Evolutionary conservation across 30 jellyfish, hydroid and myxozoan genomes (phyloP).

Genomic region (Aurelia aurita): DNA sequence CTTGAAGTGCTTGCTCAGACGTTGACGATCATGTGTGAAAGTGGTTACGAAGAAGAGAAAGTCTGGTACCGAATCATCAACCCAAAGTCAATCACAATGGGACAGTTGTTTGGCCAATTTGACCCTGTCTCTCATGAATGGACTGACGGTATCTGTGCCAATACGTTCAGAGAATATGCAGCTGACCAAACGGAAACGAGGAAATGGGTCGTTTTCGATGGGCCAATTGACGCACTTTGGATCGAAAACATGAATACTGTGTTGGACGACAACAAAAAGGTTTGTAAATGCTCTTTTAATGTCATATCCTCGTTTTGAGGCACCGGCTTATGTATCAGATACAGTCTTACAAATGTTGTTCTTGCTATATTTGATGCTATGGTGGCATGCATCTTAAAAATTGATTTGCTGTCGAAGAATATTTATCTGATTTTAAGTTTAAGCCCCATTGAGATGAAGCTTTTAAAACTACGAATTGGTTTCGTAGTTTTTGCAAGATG

Average conservation of each 20-base stretch:
- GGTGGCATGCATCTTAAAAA: too few species aligned
- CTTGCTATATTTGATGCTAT: too few species aligned
- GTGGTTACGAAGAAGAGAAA: constrained; percentile 92
- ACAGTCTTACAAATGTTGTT: too few species aligned
- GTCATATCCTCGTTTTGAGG: too few species aligned
- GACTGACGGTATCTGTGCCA: constrained; percentile 99
- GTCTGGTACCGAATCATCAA: constrained; percentile 92
- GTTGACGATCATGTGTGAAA: constrained; percentile 78
- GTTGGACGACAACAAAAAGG: constrained; percentile 97
- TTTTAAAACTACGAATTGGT: too few species aligned
- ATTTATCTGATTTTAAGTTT: too few species aligned
- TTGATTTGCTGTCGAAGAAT: too few species aligned
- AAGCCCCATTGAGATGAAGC: too few species aligned
- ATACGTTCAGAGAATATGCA: constrained; percentile 98
- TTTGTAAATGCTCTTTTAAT: not conserved
- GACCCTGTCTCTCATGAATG: constrained; percentile 99
- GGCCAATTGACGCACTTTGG: constrained; percentile 99
- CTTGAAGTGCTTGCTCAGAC: constrained; percentile 86
- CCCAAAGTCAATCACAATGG: constrained; percentile 98
- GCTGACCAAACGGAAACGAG: constrained; percentile 97
- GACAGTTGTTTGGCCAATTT: constrained; percentile 97
- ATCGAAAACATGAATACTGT: constrained; percentile 98
- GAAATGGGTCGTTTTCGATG: constrained; percentile 98
- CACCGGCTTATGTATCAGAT: too few species aligned
- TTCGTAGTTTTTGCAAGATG: too few species aligned